Evolutionary conservation across 2,888 invertebrate genomes (phyloP), one percentile per base, ranked within the genome.

Genomic region (Heliconius ethilla): DNA sequence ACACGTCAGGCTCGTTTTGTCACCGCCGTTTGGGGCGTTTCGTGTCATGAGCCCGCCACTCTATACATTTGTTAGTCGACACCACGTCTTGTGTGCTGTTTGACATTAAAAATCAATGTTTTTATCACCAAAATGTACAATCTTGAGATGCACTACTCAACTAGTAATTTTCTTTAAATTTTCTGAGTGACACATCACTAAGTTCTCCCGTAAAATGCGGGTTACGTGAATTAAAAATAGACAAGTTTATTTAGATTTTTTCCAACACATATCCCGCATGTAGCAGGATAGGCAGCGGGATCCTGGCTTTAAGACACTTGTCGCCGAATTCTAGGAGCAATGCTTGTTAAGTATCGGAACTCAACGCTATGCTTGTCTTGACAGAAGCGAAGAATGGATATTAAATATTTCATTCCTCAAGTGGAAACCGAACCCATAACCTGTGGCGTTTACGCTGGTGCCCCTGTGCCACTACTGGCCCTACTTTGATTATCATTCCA

Each of bases 1-100:
- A 86, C 89, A 82, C 82, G 83, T 87, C 89, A 86, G 82, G 81
- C 82, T 76, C 83, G 81, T 82, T 84, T 84, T 82, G 83, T 82
- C 83, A 83, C 76, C 77, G 78, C 75, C 77, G 78, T 80, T 76
- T 77, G 80, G 78, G 78, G 78, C 78, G 79, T 78, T 74, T 81
- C 76, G 80, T 77, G 75, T 70, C 77, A 65, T 55, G 76, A 75
- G 70, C 67, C 67, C 72, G 70, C 79, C 78, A 73, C 79, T 78
- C 78, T 72, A 76, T 76, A 62, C 81, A 79, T 81, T 81, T 78
- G 76, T 81, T 79, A 77, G 59, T 22, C 25, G 74, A 75, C n/a
- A 75, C 33, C 70, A 74, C 76, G 76, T 77, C 63, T 79, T 78
- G 45, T 74, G 27, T 51, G 15, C n/a, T 59, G n/a, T 59, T 59